phyloP scores from a whole-genome alignment of 2,797 vertebrate species.

The Denticeps clupeoides region DNA sequence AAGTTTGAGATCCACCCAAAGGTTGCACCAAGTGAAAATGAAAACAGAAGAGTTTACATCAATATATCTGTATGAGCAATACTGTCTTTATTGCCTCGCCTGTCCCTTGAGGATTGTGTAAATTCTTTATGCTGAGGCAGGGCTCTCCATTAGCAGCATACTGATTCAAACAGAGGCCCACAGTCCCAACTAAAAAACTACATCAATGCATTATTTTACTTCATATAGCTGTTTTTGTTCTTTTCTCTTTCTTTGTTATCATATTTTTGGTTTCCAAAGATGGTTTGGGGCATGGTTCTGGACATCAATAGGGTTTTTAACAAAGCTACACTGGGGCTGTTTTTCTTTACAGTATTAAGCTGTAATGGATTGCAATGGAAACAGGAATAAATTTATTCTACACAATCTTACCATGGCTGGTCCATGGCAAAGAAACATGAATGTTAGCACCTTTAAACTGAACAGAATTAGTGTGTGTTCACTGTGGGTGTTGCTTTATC shows the following conservation, averaged over 20 bases:
- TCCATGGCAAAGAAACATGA: too few species aligned
- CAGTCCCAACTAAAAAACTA: conserved; percentile 22
- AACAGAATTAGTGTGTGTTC: too few species aligned
- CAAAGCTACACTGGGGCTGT: too few species aligned
- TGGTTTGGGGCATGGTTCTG: too few species aligned
- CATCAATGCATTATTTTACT: conserved; percentile 14
- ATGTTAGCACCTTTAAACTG: too few species aligned
- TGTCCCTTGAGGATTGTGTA: conserved; percentile 17
- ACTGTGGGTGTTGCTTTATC: conserved; percentile 23
- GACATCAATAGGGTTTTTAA: too few species aligned
- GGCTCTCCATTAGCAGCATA: conserved; percentile 13
- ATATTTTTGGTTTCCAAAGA: too few species aligned
- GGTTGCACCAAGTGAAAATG: conserved; percentile 18
- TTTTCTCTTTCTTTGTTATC: neutral
- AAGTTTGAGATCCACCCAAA: conserved; percentile 17
- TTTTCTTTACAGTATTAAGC: too few species aligned
- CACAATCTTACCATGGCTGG: too few species aligned
- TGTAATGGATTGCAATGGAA: too few species aligned
- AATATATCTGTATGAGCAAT: conserved; percentile 26
- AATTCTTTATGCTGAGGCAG: conserved; percentile 15
- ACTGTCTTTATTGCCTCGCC: conserved; percentile 19
- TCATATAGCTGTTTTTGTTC: neutral
- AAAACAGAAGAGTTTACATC: conserved; percentile 21
- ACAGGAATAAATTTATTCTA: too few species aligned
- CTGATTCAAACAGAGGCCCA: conserved; percentile 18